phyloP scores from a whole-genome alignment of 2,888 invertebrate genomes.

The Gisinianus flammeolus region DNA sequence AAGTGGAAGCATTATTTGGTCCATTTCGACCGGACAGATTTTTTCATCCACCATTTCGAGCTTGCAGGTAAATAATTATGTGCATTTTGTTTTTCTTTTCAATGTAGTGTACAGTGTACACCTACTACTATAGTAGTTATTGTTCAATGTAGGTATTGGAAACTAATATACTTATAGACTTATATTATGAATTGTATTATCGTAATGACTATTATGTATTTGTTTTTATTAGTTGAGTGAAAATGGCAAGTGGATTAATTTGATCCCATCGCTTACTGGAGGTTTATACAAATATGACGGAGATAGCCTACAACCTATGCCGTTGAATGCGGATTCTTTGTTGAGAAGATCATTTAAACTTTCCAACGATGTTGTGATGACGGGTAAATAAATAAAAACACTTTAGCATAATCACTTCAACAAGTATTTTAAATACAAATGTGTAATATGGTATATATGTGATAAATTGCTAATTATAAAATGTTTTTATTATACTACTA shows the following conservation, averaged over 20 bases:
- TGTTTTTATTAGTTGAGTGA: slow-evolving; percentile 77
- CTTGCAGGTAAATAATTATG: slow-evolving; percentile 75
- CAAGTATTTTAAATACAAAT: background rate
- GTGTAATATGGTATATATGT: no score
- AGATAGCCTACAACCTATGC: slow-evolving; percentile 79
- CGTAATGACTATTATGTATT: no score
- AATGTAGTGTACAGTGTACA: background rate
- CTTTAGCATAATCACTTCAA: background rate
- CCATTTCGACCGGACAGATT: slow-evolving; percentile 77
- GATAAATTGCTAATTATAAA: no score
- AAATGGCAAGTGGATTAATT: slow-evolving; percentile 82
- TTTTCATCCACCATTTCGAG: slow-evolving; percentile 88
- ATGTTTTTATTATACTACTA: no score
- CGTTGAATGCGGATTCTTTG: slow-evolving; percentile 84
- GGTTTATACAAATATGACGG: slow-evolving; percentile 91
- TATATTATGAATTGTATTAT: slow-evolving; percentile 27
- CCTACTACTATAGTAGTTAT: background rate
- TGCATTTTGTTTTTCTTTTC: background rate
- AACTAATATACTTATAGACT: background rate
- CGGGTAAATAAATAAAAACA: slow-evolving; percentile 70
- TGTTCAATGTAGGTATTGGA: no score
- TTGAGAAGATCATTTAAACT: slow-evolving; percentile 82
- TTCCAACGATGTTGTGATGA: slow-evolving; percentile 82
- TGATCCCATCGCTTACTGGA: slow-evolving; percentile 93
- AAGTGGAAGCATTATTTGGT: slow-evolving; percentile 77